Percentiles rank a stretch among this genome's conserved stretches.
Evolutionary conservation across 92 coral and sea anemone species (phyloP).

Genomic region (Meandrina meandrites): DNA sequence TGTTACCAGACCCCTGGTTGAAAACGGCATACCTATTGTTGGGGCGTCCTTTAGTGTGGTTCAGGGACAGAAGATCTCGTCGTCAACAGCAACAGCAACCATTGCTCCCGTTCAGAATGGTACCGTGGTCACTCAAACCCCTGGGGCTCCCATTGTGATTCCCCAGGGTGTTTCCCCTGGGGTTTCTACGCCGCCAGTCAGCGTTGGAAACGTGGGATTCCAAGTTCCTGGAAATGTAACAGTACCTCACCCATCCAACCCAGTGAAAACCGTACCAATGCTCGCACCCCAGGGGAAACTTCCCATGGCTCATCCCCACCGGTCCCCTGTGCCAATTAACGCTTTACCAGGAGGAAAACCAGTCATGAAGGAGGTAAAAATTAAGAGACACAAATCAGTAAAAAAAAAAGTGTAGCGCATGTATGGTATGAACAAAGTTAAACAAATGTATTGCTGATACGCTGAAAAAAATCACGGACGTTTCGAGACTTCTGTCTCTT

Average conservation of each 20-base stretch:
- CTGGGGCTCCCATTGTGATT: constrained; percentile 53
- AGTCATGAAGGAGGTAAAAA: constrained; percentile 43
- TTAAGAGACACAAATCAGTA: no score
- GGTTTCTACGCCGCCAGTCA: constrained; percentile 18
- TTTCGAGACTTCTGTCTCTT: no score
- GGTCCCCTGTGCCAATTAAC: constrained; percentile 42
- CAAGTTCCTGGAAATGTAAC: constrained; percentile 63
- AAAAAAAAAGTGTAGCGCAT: no score
- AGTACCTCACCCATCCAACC: constrained; percentile 42
- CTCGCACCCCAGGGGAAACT: constrained; percentile 51
- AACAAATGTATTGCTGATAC: no score
- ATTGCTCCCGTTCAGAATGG: constrained; percentile 53
- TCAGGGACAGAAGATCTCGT: constrained; percentile 26
- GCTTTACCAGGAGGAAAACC: constrained; percentile 52
- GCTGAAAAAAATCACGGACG: no score
- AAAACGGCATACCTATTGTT: constrained; percentile 53
- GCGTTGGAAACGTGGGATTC: constrained; percentile 29
- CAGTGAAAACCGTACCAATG: constrained; percentile 38
- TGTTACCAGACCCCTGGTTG: constrained; percentile 40
- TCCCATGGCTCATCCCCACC: constrained; percentile 42
- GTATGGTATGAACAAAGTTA: no score
- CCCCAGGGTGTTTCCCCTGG: constrained; percentile 70
- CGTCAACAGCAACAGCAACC: constrained; percentile 11
- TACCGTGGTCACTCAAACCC: constrained; percentile 41
- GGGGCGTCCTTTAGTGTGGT: constrained; percentile 44